Base-by-base conservation (phyloP, 2,888 invertebrate genomes). In the Microdon myrmicae region DNA sequence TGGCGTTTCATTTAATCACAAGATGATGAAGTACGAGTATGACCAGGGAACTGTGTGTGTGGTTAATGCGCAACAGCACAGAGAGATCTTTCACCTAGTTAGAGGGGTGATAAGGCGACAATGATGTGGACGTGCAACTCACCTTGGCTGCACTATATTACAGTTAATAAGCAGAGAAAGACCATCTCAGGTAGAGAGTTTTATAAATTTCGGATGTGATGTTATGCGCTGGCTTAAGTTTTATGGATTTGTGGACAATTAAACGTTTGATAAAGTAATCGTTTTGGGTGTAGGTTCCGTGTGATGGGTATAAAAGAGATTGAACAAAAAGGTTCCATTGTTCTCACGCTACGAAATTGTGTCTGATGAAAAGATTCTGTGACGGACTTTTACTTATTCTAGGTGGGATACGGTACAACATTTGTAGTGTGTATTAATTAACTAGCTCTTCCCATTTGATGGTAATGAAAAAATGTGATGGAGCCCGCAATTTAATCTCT, bases 21-120 rank as follows among this genome's bases (percentile, higher is more conserved):
- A 45, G 35, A 58, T 64, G 58, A 64, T 64, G 47, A 51, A 64
- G 64, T 64, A n/a, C n/a, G n/a, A n/a, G n/a, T n/a, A n/a, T n/a
- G 47, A n/a, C 25, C 34, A 47, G 45, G 47, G 55, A 47, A 47
- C 51, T 64, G 64, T 64, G 64, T 64, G 64, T 64, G 64, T 47
- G 35, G 13, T 7, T 22, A 4, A 10, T 19, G 16, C 20, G 20
- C 22, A n/a, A 14, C 20, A 13, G 26, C 19, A 43, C 44, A 34
- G 29, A 26, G 51, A 58, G 64, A 64, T 64, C 64, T 64, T 53
- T 64, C 64, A 64, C 64, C 64, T 51, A 64, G 64, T 64, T 64
- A 64, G 56, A 61, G 58, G 23, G 35, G 51, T 53, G 58, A 64
- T 58, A 58, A 58, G 41, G 17, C 56, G 64, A 64, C 58, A 64